Percentiles rank a stretch among this genome's conserved stretches.
Conservation (phyloP, 2,888 invertebrate species). For the Melinaea marsaeus region DNA sequence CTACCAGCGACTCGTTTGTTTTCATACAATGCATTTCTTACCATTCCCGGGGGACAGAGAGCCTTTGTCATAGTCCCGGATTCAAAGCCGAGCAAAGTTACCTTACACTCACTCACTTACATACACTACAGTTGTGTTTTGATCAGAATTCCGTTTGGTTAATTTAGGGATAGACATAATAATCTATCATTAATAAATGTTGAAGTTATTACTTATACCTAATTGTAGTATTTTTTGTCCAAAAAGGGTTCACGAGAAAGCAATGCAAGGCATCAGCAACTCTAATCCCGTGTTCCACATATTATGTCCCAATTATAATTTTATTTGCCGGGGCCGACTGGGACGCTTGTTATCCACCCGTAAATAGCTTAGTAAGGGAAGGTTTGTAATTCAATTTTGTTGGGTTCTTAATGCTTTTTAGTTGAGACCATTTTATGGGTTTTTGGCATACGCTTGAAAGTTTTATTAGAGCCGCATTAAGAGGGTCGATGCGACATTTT, state of each 20-base stretch:
- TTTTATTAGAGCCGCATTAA: conserved; percentile 41
- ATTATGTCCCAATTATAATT: conserved; percentile 70
- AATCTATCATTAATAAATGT: too few species aligned
- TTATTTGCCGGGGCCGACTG: conserved; percentile 52
- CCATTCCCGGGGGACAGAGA: conserved; percentile 33
- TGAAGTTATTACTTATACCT: conserved; percentile 19
- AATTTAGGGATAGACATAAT: not conserved
- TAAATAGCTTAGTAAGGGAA: conserved; percentile 69
- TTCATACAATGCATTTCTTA: conserved; percentile 43
- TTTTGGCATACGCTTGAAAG: conserved; percentile 45
- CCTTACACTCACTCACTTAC: conserved; percentile 5
- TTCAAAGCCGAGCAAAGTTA: conserved; percentile 33
- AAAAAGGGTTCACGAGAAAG: conserved; percentile 32
- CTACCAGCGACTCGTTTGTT: conserved; percentile 52
- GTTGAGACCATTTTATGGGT: conserved; percentile 47
- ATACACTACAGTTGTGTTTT: conserved; percentile 18
- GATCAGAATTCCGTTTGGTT: conserved; percentile 12
- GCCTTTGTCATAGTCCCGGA: conserved; percentile 39
- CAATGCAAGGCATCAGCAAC: conserved; percentile 28
- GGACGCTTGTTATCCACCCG: conserved; percentile 62
- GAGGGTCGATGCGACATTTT: conserved; percentile 8
- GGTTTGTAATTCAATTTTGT: conserved; percentile 66
- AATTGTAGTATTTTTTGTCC: conserved; percentile 24
- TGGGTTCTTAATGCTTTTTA: conserved; percentile 51
- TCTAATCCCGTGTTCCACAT: conserved; percentile 58